These are phyloP conservation scores for Drosophila mauritiana DNA, from an alignment of 1,140 invertebrate species.

Conservation along the genomic window DNA sequence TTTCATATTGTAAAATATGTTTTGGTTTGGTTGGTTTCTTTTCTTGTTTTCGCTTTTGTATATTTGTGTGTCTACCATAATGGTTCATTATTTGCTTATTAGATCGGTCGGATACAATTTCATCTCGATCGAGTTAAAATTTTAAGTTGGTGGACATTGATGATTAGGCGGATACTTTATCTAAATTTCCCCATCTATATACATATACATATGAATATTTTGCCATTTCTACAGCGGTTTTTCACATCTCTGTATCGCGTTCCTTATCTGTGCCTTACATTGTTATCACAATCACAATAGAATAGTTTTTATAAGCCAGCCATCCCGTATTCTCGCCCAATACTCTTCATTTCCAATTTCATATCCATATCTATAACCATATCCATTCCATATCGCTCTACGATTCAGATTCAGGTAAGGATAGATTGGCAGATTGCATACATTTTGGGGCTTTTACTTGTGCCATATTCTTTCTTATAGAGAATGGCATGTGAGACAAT, in stretches of 20 bases:
- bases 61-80: slow-evolving; percentile 38
- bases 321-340: slow-evolving; percentile 11
- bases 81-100: slow-evolving; percentile 29
- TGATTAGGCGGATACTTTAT: slow-evolving; percentile 33
- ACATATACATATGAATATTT: slow-evolving; percentile 22
- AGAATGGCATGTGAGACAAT: slow-evolving; percentile 35
- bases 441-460: slow-evolving; percentile 16
- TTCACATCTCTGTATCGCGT: slow-evolving; percentile 4
- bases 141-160: slow-evolving; percentile 35
- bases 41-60: slow-evolving; percentile 1
- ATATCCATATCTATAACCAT: background rate
- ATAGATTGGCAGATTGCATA: slow-evolving; percentile 14
- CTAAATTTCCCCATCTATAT: slow-evolving; percentile 12
- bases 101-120: slow-evolving; percentile 39
- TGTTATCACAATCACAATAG: slow-evolving; percentile 66
- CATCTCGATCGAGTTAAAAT: slow-evolving; percentile 37
- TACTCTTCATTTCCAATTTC: background rate
- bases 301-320: slow-evolving; percentile 57
- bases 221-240: slow-evolving; percentile 10
- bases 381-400: background rate
- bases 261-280: slow-evolving; percentile 56
- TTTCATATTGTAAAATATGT: slow-evolving; percentile 43
- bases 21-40: background rate
- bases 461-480: slow-evolving; percentile 24
- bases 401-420: slow-evolving; percentile 23